Conservation (phyloP, 1,140 invertebrate genomes). For the Nylanderia fulva region DNA sequence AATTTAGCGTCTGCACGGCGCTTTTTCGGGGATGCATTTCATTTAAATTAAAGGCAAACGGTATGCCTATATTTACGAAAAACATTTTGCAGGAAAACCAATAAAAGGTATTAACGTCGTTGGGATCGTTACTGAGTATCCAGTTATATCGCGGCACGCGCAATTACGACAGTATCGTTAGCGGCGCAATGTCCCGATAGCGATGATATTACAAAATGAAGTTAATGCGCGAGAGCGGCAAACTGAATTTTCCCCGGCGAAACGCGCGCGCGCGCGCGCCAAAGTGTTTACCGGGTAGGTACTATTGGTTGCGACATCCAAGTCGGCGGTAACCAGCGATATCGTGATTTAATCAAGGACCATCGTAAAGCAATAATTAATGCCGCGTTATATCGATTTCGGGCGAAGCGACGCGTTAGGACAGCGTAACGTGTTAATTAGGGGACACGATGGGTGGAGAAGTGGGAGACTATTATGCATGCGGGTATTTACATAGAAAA, state of each 20-base stretch:
- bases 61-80: background rate
- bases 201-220: slow-evolving; percentile 40
- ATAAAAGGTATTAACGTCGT: slow-evolving; percentile 53
- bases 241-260: slow-evolving; percentile 47
- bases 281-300: slow-evolving; percentile 32
- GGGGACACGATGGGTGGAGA: background rate
- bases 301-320: slow-evolving; percentile 42
- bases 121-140: slow-evolving; percentile 43
- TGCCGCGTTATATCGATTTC: slow-evolving; percentile 61
- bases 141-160: slow-evolving; percentile 34
- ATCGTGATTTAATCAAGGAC: slow-evolving; percentile 62
- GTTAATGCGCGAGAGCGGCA: slow-evolving; percentile 18
- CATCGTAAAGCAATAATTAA: slow-evolving; percentile 66
- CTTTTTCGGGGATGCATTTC: background rate
- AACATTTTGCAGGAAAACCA: slow-evolving; percentile 24
- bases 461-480: slow-evolving; percentile 40
- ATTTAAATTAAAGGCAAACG: slow-evolving; percentile 31
- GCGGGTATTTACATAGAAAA: slow-evolving; percentile 59
- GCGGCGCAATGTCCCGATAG: slow-evolving; percentile 33
- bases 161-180: slow-evolving; percentile 54
- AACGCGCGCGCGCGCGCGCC: background rate
- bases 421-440: slow-evolving; percentile 65
- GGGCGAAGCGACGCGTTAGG: slow-evolving; percentile 48
- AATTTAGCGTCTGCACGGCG: background rate
- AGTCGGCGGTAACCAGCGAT: slow-evolving; percentile 31